Conservation (phyloP, 2,888 invertebrate genomes). For the Eumerus sabulonum region DNA sequence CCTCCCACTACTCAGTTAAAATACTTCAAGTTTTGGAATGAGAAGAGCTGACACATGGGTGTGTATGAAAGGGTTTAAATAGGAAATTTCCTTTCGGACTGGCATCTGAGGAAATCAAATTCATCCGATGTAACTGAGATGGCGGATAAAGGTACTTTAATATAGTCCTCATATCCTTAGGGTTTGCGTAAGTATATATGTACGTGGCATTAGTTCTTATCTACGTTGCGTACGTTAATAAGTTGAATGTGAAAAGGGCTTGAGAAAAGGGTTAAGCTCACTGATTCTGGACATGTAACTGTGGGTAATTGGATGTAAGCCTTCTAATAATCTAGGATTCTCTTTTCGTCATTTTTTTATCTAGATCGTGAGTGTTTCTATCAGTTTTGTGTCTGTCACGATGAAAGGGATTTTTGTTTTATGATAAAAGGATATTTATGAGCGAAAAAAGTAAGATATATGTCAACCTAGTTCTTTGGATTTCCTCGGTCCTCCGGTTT, state of each 20-base stretch:
- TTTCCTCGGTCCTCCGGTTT: too few species aligned
- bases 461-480: not conserved
- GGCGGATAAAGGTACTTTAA: too few species aligned
- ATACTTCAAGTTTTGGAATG: slow-evolving; percentile 23
- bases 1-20: slow-evolving; percentile 34
- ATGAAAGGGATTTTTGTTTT: slow-evolving; percentile 11
- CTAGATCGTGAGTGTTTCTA: not conserved
- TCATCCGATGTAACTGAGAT: slow-evolving; percentile 51
- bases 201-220: not conserved
- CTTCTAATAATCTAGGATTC: slow-evolving; percentile 38
- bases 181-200: too few species aligned
- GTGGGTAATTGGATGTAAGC: slow-evolving; percentile 46
- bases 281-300: slow-evolving; percentile 5
- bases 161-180: too few species aligned
- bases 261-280: not conserved
- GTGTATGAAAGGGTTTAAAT: slow-evolving; percentile 35
- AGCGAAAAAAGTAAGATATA: too few species aligned
- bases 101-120: slow-evolving; percentile 65
- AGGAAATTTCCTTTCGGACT: slow-evolving; percentile 60
- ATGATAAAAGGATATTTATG: not conserved
- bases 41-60: slow-evolving; percentile 6
- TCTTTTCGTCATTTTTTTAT: slow-evolving; percentile 12
- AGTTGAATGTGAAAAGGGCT: slow-evolving; percentile 35
- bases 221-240: slow-evolving; percentile 22
- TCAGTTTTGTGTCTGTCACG: slow-evolving; percentile 4